Evolutionary conservation across 2,113 vertebrate species (phyloP).

Genomic region (Trichomycterus rosablanca): DNA sequence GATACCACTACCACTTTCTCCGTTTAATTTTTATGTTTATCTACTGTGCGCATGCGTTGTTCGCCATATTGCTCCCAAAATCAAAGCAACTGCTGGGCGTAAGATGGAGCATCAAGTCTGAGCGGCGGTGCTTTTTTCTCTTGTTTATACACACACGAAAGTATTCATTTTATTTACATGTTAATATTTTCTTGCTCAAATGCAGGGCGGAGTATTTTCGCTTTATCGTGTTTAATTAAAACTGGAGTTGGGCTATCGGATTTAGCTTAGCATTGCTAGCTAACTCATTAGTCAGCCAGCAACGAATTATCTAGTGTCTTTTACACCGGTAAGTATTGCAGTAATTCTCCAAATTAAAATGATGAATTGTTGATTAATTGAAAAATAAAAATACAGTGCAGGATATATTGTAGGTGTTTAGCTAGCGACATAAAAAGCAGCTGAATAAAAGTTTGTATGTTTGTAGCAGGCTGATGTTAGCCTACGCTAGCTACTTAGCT

Average conservation of each 20-base stretch:
- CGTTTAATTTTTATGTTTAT: too few relatives aligned
- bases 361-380: too few relatives aligned
- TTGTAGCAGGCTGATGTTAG: background rate
- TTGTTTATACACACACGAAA: background rate
- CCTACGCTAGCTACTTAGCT: background rate
- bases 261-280: slow-evolving; percentile 9
- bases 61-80: slow-evolving; percentile 43
- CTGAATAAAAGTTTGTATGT: background rate
- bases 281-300: background rate
- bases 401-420: too few relatives aligned
- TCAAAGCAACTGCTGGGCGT: slow-evolving; percentile 36
- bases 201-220: background rate
- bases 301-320: background rate
- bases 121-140: slow-evolving; percentile 25
- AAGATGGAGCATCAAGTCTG: slow-evolving; percentile 28
- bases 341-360: too few relatives aligned
- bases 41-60: slow-evolving; percentile 28
- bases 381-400: too few relatives aligned
- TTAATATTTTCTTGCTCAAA: background rate
- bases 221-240: background rate
- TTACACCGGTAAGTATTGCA: background rate
- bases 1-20: background rate
- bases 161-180: background rate
- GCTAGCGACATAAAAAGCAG: too few relatives aligned
- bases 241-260: background rate